Conservation (phyloP, 1,140 invertebrate genomes). For the Chionoecetes opilio region DNA sequence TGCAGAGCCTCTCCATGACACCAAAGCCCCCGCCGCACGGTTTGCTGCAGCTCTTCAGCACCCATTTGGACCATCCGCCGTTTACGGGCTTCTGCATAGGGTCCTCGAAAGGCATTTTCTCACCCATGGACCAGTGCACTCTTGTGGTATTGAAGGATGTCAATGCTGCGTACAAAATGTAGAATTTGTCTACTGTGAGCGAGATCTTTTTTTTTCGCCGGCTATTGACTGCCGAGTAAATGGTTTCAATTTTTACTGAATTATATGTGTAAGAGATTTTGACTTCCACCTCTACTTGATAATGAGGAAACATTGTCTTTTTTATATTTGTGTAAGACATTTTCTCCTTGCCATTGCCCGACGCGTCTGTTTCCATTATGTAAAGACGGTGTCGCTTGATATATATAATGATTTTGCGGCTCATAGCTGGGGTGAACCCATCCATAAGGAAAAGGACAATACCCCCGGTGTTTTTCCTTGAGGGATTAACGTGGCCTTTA, state of each 20-base stretch:
- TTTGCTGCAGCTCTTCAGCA: not conserved
- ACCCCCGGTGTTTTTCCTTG: not conserved
- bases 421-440: not conserved
- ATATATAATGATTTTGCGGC: not conserved
- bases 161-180: not conserved
- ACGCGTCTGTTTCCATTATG: not conserved
- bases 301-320: not conserved
- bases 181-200: not conserved
- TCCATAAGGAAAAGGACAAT: not conserved
- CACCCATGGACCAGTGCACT: not conserved
- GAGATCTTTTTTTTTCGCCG: not conserved
- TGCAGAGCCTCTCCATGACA: conserved; percentile 2
- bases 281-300: not conserved
- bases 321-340: not conserved
- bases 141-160: not conserved
- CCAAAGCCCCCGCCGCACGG: not conserved
- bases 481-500: not conserved
- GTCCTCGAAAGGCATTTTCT: not conserved
- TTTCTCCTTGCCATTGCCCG: no score
- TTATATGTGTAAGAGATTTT: not conserved
- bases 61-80: not conserved
- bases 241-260: not conserved
- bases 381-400: not conserved
- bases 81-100: not conserved
- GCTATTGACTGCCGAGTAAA: not conserved